These are phyloP conservation scores for Lates japonicus DNA, from an alignment of 2,797 vertebrate genomes.

Conservation along the genomic window DNA sequence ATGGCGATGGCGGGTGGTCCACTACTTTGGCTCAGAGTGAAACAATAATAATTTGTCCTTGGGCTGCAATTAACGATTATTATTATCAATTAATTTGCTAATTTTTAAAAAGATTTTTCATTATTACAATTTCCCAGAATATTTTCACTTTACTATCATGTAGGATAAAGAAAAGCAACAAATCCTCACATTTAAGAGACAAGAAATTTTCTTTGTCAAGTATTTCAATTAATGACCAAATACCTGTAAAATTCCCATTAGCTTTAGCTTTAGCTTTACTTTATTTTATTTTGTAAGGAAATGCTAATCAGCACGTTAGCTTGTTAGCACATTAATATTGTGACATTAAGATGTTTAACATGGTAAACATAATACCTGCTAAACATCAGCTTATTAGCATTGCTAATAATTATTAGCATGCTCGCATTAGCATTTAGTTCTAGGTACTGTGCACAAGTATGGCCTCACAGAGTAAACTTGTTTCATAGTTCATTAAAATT, in stretches of 20 bases:
- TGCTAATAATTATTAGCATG: too few species aligned
- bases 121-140: too few species aligned
- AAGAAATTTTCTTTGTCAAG: too few species aligned
- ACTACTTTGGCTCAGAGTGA: background rate
- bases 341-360: background rate
- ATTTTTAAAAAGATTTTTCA: too few species aligned
- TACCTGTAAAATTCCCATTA: background rate
- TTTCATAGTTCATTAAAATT: constrained; percentile 8
- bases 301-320: background rate
- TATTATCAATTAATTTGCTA: too few species aligned
- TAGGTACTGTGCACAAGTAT: background rate
- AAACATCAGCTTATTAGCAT: constrained; percentile 3
- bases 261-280: too few species aligned
- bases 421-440: background rate
- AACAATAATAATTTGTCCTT: too few species aligned
- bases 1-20: background rate
- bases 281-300: background rate
- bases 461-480: background rate
- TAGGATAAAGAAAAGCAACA: too few species aligned
- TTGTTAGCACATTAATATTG: background rate
- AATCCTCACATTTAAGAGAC: too few species aligned
- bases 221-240: background rate
- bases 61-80: too few species aligned
- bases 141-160: too few species aligned
- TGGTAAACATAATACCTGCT: background rate